Evolutionary conservation across 2,113 vertebrate genomes (phyloP).

Genomic region (Scalopus aquaticus): DNA sequence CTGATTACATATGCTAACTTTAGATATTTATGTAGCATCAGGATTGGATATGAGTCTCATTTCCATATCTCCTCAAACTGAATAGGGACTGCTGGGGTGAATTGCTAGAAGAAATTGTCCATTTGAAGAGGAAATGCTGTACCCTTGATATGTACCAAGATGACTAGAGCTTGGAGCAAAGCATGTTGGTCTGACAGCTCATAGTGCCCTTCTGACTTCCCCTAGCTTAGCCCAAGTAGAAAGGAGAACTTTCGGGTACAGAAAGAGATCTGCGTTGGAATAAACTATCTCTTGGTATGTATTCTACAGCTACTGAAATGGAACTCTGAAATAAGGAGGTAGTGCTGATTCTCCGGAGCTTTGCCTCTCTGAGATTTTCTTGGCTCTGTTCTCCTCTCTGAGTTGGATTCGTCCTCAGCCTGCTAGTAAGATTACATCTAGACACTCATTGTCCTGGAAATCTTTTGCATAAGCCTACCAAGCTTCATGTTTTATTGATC

Average conservation of each 20-base stretch:
- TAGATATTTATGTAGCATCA: not conserved
- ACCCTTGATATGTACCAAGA: not conserved
- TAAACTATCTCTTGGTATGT: not conserved
- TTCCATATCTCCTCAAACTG: not conserved
- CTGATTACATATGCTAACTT: not conserved
- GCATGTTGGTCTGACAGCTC: not conserved
- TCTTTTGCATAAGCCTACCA: conserved; percentile 31
- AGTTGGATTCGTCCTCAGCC: not conserved
- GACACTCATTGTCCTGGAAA: not conserved
- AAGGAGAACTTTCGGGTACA: not conserved
- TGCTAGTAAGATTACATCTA: not conserved
- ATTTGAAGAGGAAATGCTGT: conserved; percentile 57
- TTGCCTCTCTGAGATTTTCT: not conserved
- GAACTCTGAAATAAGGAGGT: not conserved
- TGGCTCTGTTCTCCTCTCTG: not conserved
- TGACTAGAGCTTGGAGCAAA: not conserved
- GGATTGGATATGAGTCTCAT: not conserved
- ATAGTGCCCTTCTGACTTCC: not conserved
- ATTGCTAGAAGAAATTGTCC: conserved; percentile 40
- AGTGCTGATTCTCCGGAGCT: not conserved
- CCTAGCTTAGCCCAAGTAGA: not conserved
- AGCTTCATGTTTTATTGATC: conserved; percentile 42
- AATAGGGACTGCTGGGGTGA: not conserved
- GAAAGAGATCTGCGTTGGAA: not conserved
- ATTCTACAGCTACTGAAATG: not conserved